Evolutionary conservation across 2,888 invertebrate species (phyloP), one percentile per base, ranked within the genome.

Genomic region (Hetaerina titia): DNA sequence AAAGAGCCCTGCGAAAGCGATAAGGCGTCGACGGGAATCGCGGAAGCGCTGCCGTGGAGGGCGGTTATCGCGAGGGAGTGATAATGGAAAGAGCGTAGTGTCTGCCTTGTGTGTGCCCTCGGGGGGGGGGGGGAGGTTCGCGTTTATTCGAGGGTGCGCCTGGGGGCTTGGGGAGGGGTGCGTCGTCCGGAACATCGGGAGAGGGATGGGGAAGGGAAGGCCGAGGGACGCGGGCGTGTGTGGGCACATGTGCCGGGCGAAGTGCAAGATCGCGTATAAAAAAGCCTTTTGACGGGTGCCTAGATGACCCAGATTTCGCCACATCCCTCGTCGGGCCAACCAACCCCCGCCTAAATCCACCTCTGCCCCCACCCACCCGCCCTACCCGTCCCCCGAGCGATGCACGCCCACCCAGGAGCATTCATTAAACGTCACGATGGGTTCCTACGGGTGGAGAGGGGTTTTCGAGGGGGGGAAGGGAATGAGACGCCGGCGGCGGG

Each of bases 261-360:
- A 31, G 13, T 22, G 81, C 15, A 31, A 25, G 81, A 31, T 13
- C 31, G 11, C 17, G 60, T 60, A 17, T 60, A 60, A 69, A 92
- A 74, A 74, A 56, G 57, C 56, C 92, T 74, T 69, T 92, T 69
- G 92, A 74, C 74, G 69, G 92, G 92, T 57, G 74, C 92, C 92
- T 57, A 74, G 92, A 92, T 92, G 92, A 74, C 92, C 92, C 92
- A 92, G 92, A 92, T 92, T 74, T 56, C 56, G 69, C 69, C 9
- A 74, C 64, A 19, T 17, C 90, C 92, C 92, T 56, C 45, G 9
- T 22, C 19, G n/a, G 25, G 13, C 45, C 25, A 19, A 4, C 89
- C 58, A 11, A n/a, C 89, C 89, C 81, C 58, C 6, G 2, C 25
- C 56, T 8, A 31, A 15, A 56, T 22, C 15, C 1, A 1, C 88